Evolutionary conservation across 2,113 vertebrate species (phyloP), one percentile per base, ranked within the genome.

Genomic region (Furnarius figulus): DNA sequence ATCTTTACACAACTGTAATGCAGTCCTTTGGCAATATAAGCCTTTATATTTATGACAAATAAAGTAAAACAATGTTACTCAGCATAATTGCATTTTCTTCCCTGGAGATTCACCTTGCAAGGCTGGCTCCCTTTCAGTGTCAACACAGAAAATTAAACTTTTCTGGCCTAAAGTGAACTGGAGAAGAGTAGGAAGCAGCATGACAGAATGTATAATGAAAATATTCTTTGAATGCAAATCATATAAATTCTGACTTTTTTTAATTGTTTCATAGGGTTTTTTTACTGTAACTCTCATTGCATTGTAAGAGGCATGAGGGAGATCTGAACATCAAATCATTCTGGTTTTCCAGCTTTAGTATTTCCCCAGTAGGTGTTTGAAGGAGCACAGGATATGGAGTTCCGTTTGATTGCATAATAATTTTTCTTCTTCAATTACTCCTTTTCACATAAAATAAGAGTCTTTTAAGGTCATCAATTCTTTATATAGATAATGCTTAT

Each of bases 101-200:
- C 77, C 73, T 56, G 62, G 77, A 91, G 94, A 85, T 67, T 72
- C 3, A 2, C 46, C 27, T 59, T 72, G 68, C 56, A 75, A 94
- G 37, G 31, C 39, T 58, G 30, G 19, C 20, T 91, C 23, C 8
- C 28, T 91, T 81, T 77, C 47, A 61, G 12, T 90, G 49, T 75
- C 93, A 91, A 81, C 30, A 87, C 15, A 94, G 94, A 81, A 85
- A 88, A 96, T 77, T 53, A 96, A 92, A 94, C 23, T 23, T 88
- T 74, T 91, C 59, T 91, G 83, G 28, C 46, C 87, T 65, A 35
- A 93, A 89, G 31, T 83, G 86, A 96, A 92, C 63, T 56, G 47
- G 90, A 71, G 49, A 85, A 77, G 31, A 76, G 28, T 49, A 81
- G 37, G 39, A 85, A 96, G 80, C 20, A 89, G 35, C 37, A 61